Percentiles rank a stretch among this genome's conserved stretches.
phyloP scores from a whole-genome alignment of 2,797 vertebrate species.

The Chaunax sp. region DNA sequence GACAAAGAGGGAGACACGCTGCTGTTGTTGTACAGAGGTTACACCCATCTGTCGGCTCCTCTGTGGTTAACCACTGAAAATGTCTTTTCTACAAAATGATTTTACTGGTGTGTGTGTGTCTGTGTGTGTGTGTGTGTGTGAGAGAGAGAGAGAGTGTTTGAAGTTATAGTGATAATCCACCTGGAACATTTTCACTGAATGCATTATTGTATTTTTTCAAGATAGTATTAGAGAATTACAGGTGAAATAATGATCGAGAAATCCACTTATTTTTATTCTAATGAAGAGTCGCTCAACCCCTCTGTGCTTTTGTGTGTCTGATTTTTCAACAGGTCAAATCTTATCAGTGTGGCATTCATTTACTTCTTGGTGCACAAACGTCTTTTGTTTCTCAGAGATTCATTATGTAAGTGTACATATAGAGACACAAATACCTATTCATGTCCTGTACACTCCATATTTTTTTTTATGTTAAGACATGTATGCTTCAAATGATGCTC shows the following conservation, averaged over 20 bases:
- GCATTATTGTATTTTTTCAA: conserved; percentile 70
- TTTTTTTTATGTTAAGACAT: conserved; percentile 58
- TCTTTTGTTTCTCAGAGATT: conserved; percentile 69
- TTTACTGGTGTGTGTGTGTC: conserved; percentile 22
- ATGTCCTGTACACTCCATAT: conserved; percentile 74
- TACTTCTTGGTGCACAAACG: conserved; percentile 52
- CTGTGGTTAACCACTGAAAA: conserved; percentile 76
- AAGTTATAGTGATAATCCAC: conserved; percentile 20
- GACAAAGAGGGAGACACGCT: conserved; percentile 66
- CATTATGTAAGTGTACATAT: conserved; percentile 79
- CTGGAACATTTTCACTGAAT: conserved; percentile 63
- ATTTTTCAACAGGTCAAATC: conserved; percentile 48
- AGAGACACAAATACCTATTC: conserved; percentile 77
- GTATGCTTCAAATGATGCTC: conserved; percentile 58
- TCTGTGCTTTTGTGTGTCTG: conserved; percentile 48
- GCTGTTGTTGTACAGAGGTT: conserved; percentile 72
- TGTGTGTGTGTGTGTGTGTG: background rate
- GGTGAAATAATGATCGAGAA: conserved; percentile 64
- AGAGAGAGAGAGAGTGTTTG: conserved; percentile 1
- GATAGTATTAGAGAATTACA: conserved; percentile 73
- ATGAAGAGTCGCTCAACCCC: conserved; percentile 57
- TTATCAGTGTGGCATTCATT: conserved; percentile 48
- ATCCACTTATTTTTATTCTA: conserved; percentile 72
- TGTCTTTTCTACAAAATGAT: conserved; percentile 59
- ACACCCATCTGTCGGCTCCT: conserved; percentile 62